These are phyloP conservation scores for Menidia menidia DNA, from an alignment of 2,797 vertebrate species.

Conservation along the genomic window DNA sequence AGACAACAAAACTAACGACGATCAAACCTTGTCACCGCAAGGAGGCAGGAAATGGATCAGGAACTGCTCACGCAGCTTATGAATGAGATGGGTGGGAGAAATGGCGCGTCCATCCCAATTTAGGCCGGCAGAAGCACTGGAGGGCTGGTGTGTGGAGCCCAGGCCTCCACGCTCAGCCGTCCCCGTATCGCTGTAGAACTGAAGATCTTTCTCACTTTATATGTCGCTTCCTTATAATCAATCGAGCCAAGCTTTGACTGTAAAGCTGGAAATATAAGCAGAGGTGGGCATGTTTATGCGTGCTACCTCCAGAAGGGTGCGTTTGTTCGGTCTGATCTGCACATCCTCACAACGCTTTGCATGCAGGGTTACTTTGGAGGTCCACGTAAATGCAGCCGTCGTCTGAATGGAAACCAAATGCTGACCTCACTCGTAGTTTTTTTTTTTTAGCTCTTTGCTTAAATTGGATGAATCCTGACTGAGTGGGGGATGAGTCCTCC, in stretches of 20 bases:
- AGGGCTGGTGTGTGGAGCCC: neutral
- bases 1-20: slow-evolving; percentile 58
- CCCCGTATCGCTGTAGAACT: too few relatives aligned
- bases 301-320: too few relatives aligned
- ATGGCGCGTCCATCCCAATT: slow-evolving; percentile 5
- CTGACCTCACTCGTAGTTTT: too few relatives aligned
- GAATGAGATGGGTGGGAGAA: slow-evolving; percentile 9
- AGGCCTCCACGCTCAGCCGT: neutral
- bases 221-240: neutral
- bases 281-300: too few relatives aligned
- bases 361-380: too few relatives aligned
- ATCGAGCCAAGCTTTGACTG: neutral
- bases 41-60: slow-evolving; percentile 13
- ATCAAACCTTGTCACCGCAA: slow-evolving; percentile 20
- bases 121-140: neutral
- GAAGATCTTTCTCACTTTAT: neutral
- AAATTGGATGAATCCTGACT: too few relatives aligned
- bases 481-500: too few relatives aligned
- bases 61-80: slow-evolving; percentile 12
- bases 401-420: too few relatives aligned
- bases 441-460: too few relatives aligned
- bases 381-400: too few relatives aligned
- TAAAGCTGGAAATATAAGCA: neutral
- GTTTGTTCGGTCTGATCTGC: too few relatives aligned
- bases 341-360: too few relatives aligned